Conservation (phyloP, 2,797 vertebrate genomes). For the Enteromius paludinosus region DNA sequence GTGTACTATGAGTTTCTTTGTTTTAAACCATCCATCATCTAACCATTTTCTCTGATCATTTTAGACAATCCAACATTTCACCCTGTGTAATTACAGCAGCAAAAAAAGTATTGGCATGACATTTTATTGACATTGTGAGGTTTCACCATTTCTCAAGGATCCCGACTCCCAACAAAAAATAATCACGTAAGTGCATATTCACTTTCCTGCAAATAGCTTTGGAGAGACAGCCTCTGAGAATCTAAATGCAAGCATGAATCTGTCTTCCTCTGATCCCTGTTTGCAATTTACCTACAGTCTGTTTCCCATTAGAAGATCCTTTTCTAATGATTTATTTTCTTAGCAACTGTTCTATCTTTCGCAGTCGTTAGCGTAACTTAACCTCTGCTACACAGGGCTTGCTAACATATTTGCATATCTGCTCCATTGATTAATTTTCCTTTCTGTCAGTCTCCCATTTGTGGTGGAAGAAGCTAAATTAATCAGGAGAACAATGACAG, state of each 20-base stretch:
- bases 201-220: background rate
- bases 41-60: background rate
- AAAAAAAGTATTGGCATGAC: background rate
- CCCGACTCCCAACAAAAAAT: background rate
- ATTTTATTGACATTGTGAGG: background rate
- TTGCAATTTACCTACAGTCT: background rate
- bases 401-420: conserved; percentile 64
- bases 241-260: background rate
- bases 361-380: conserved; percentile 43
- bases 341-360: conserved; percentile 27
- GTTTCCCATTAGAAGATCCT: background rate
- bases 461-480: conserved; percentile 55
- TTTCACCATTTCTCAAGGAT: background rate
- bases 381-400: conserved; percentile 34
- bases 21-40: conserved; percentile 5
- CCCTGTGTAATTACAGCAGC: background rate
- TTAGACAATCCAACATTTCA: background rate
- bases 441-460: conserved; percentile 60
- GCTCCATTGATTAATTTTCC: conserved; percentile 64
- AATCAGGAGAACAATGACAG: conserved; percentile 59
- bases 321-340: conserved; percentile 30
- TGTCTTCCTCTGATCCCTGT: background rate
- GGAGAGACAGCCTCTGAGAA: background rate
- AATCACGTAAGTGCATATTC: background rate
- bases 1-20: background rate